Conservation (phyloP, 1,140 invertebrate species). For the Leptestheria dahalacensis region DNA sequence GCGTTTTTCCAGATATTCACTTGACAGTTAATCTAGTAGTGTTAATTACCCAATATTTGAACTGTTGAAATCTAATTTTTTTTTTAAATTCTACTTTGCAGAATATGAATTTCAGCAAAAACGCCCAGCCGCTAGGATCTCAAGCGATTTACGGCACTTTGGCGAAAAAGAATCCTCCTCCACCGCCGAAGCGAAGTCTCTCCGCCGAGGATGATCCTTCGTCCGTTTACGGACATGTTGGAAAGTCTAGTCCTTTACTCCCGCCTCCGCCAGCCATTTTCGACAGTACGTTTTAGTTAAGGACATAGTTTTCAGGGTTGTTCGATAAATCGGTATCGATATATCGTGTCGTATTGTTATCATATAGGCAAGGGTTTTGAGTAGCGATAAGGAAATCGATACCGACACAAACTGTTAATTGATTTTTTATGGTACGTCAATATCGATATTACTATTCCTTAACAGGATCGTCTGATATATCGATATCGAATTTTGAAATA, state of each 20-base stretch:
- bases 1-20: too few species aligned
- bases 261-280: conserved; percentile 16
- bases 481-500: too few species aligned
- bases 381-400: too few species aligned
- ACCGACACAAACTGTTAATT: too few species aligned
- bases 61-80: background rate
- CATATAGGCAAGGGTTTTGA: too few species aligned
- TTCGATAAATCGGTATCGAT: too few species aligned
- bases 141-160: conserved; percentile 20
- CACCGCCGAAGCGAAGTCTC: background rate
- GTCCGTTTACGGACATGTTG: conserved; percentile 10
- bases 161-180: conserved; percentile 26
- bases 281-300: background rate
- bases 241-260: conserved; percentile 17
- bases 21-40: too few species aligned
- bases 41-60: too few species aligned
- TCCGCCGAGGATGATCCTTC: background rate
- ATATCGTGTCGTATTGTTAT: too few species aligned
- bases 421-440: too few species aligned
- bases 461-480: too few species aligned
- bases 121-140: background rate
- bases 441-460: too few species aligned
- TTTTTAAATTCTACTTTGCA: background rate
- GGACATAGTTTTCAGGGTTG: background rate
- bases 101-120: background rate